Base-by-base conservation (phyloP, 2,888 invertebrate genomes). In the Nomada flava region DNA sequence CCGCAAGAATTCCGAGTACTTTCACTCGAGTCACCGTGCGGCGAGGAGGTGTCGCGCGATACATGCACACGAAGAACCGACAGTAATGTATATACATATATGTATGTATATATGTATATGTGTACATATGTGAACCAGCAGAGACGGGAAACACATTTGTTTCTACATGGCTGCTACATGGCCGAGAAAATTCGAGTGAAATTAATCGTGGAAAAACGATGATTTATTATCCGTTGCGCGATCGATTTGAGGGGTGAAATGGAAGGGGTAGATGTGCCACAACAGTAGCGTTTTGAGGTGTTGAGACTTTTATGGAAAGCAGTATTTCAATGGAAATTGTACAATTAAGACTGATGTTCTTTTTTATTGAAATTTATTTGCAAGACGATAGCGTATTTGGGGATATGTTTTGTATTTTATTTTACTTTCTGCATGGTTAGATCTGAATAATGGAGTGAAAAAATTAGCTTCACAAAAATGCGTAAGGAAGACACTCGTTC, bases 1-100 rank as follows among this genome's bases (percentile, higher is more conserved):
- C 89, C 89, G 88, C 88, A 90, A 90, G 90, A 91, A 91, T 91
- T 92, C 91, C 90, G 85, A 84, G 87, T 90, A 92, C 92, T 92
- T 92, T 92, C 92, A 92, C 92, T 92, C 89, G 73, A 20, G 82
- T 78, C 73, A 82, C 76, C 82, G 84, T 71, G 85, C 72, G 85
- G 76, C 75, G 83, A 83, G 82, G 81, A 86, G 86, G 86, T 86
- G 85, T 85, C 85, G 68, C 87, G 86, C 26, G 26, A 29, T 59
- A 13, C 47, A 15, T 15, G 47, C 47, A 15, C 47, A 47, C 47
- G 79, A 64, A 15, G 1, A 50, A 50, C 20, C 23, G 47, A 15
- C 47, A 20, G 42, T 23, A 47, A 18, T 23, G 36, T 4, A 18
- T 18, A 36, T 59, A 36, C 9, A 7, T 29, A 29, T 7, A 29